phyloP scores from a whole-genome alignment of 2,113 vertebrate genomes.

The Colossoma macropomum region DNA sequence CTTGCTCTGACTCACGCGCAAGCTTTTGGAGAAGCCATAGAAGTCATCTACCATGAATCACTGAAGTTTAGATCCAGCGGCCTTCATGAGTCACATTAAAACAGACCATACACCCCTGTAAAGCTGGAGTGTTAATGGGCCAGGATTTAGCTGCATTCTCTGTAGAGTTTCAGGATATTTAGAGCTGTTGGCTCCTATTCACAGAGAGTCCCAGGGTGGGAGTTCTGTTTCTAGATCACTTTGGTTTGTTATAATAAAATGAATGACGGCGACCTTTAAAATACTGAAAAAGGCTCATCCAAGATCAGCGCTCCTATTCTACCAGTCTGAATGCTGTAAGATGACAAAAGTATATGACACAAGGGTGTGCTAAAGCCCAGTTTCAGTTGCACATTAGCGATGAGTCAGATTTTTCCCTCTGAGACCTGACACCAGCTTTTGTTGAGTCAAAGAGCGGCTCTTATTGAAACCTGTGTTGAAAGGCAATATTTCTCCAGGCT shows the following conservation, averaged over 20 bases:
- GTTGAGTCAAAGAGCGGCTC: conserved; percentile 2
- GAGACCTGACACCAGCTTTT: background rate
- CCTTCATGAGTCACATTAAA: conserved; percentile 42
- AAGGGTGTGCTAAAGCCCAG: background rate
- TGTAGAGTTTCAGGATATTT: background rate
- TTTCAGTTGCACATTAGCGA: background rate
- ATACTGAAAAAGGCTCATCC: background rate
- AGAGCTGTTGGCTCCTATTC: background rate
- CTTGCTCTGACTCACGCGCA: conserved; percentile 26
- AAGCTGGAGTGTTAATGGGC: background rate
- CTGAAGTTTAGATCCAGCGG: conserved; percentile 35
- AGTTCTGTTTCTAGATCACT: background rate
- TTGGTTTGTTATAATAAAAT: background rate
- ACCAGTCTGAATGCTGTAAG: background rate
- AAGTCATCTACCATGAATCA: conserved; percentile 42
- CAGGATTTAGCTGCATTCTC: background rate
- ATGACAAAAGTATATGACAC: background rate
- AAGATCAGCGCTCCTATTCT: background rate
- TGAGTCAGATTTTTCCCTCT: background rate
- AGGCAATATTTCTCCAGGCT: background rate
- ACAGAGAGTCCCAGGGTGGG: background rate
- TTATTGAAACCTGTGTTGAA: background rate
- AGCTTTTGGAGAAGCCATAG: conserved; percentile 16
- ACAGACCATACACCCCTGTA: conserved; percentile 6
- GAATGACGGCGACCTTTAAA: background rate